phyloP scores from a whole-genome alignment of 1,140 invertebrate genomes.

The Helicoverpa zea region DNA sequence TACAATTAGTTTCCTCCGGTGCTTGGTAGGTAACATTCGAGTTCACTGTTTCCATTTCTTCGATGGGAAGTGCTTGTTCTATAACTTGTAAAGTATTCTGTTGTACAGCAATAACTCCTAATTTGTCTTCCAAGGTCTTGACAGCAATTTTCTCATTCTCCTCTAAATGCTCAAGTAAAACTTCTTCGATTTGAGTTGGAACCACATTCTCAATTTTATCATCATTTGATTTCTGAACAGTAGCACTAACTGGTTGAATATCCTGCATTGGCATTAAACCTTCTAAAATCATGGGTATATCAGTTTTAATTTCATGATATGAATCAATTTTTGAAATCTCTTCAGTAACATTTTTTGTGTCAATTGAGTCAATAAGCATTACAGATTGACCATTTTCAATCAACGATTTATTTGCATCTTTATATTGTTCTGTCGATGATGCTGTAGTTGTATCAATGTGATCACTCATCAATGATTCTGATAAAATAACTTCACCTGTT shows the following conservation, averaged over 20 bases:
- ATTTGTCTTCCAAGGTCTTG: background rate
- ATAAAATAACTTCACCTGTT: conserved; percentile 1
- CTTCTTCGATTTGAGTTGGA: background rate
- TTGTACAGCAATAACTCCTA: background rate
- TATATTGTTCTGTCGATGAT: background rate
- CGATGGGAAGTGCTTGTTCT: background rate
- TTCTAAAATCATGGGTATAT: background rate
- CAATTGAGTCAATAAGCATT: background rate
- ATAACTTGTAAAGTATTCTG: background rate
- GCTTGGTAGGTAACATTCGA: background rate
- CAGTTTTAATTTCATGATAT: background rate
- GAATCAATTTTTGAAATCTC: background rate
- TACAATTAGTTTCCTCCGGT: background rate
- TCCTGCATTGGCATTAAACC: background rate
- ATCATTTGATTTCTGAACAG: background rate
- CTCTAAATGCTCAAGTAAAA: background rate
- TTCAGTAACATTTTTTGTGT: background rate
- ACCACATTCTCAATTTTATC: background rate
- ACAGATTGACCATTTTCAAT: background rate
- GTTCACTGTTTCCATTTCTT: background rate
- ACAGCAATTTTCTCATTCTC: too few species aligned
- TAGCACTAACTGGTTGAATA: background rate
- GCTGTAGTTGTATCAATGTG: background rate
- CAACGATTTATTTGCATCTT: background rate
- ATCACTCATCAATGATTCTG: background rate